Evolutionary conservation across 92 coral and sea anemone species (phyloP), one percentile per base, ranked within the genome.

Genomic region (Zoanthus gigantus): DNA sequence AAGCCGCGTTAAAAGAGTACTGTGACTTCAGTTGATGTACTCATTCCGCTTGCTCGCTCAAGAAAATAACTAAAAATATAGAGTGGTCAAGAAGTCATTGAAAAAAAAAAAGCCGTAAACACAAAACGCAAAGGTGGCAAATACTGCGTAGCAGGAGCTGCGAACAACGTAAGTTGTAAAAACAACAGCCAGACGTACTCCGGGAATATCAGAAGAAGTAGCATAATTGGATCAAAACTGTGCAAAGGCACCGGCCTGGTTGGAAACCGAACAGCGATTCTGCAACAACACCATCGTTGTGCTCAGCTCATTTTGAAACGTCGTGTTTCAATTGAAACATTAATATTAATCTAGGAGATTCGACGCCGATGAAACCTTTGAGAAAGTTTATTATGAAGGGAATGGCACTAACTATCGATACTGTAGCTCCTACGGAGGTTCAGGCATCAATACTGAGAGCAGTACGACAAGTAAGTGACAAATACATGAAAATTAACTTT

Each of bases 71-170:
- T n/a, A n/a, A 47, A 75, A 75, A 75, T 75, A 42, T 42, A 75
- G 79, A 52, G 9, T 29, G 50, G 29, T 61, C 31, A 75, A 75
- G 79, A 23, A 23, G 23, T 61, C 42, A 52, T 13, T 30, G 46
- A 23, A 47, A 75, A 75, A 52, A n/a, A 17, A 52, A 48, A 75
- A 75, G 60, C 79, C 30, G 31, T 9, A 18, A 75, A 75, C 23
- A 14, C 57, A 52, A 75, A 75, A 75, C 60, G 12, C 12, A 75
- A 75, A 47, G 79, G 79, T 48, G 95, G 95, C 53, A 87, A 79
- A 58, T 87, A 92, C 83, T 90, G 95, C 66, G 91, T 87, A 60
- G 95, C 95, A 54, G 91, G 91, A 83, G 91, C 88, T 9, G 91
- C 91, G 50, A 72, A 91, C 85, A 75, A 83, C 52, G 85, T 79